phyloP scores from a whole-genome alignment of 2,797 vertebrate species.

The Rousettus madagascariensis region DNA sequence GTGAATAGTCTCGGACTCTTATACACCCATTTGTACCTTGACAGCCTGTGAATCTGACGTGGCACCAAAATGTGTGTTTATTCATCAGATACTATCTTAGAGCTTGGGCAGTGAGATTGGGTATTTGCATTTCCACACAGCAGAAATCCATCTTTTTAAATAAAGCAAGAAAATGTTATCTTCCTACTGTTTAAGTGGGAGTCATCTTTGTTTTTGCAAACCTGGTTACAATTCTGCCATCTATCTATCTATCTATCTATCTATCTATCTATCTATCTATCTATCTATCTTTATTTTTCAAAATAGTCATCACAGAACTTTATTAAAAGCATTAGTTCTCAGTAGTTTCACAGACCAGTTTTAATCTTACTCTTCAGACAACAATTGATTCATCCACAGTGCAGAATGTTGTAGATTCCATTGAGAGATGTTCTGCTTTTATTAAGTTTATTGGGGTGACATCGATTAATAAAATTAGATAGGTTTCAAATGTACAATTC shows the following conservation, averaged over 20 bases:
- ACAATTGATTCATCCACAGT: neutral
- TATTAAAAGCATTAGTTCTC: neutral
- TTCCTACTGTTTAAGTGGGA: neutral
- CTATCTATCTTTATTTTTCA: too few relatives aligned
- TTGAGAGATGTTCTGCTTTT: neutral
- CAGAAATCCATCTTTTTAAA: neutral
- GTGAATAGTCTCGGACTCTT: neutral
- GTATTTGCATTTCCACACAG: neutral
- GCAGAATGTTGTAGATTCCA: neutral
- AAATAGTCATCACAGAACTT: neutral
- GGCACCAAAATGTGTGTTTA: neutral
- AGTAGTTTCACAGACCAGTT: neutral
- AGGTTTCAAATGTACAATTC: too few relatives aligned
- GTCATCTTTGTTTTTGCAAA: neutral
- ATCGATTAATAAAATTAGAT: too few relatives aligned
- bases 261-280: too few relatives aligned
- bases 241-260: too few relatives aligned
- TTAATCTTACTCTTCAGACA: neutral
- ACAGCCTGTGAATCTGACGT: neutral
- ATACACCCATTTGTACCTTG: neutral
- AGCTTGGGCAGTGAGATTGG: neutral
- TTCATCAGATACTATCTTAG: neutral
- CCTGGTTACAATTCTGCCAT: neutral
- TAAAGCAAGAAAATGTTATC: neutral
- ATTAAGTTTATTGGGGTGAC: too few relatives aligned